phyloP scores from a whole-genome alignment of 2,888 invertebrate genomes.

The Eupithecia insigniata region DNA sequence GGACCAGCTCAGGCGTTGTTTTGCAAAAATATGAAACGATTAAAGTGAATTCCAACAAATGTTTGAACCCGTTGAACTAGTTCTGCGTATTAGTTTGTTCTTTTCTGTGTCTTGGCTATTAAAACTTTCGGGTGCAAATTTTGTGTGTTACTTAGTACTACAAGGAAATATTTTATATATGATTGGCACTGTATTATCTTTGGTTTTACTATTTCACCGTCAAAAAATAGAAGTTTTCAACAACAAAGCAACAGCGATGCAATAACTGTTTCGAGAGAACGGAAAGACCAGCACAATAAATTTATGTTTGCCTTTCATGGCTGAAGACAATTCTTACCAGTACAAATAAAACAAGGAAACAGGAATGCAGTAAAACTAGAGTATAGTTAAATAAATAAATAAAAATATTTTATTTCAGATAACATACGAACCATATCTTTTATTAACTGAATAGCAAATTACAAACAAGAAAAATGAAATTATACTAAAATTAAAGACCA shows the following conservation, averaged over 20 bases:
- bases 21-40: slow-evolving; percentile 58
- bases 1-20: slow-evolving; percentile 50
- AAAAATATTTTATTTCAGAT: too few relatives aligned
- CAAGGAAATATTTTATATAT: neutral
- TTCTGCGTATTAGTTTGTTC: slow-evolving; percentile 21
- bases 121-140: neutral
- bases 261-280: neutral
- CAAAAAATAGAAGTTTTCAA: neutral
- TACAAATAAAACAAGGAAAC: neutral
- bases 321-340: neutral
- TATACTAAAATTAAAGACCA: too few relatives aligned
- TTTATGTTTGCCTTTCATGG: neutral
- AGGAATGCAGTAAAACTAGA: neutral
- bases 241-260: neutral
- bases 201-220: neutral
- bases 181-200: neutral
- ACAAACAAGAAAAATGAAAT: too few relatives aligned
- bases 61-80: slow-evolving; percentile 14
- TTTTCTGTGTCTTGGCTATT: slow-evolving; percentile 12
- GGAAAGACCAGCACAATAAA: neutral
- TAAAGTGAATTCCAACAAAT: slow-evolving; percentile 48
- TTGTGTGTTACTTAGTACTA: neutral
- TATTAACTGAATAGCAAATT: too few relatives aligned
- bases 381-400: neutral
- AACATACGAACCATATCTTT: too few relatives aligned